Evolutionary conservation across 2,888 invertebrate species (phyloP).

Genomic region (Eupithecia inturbata): DNA sequence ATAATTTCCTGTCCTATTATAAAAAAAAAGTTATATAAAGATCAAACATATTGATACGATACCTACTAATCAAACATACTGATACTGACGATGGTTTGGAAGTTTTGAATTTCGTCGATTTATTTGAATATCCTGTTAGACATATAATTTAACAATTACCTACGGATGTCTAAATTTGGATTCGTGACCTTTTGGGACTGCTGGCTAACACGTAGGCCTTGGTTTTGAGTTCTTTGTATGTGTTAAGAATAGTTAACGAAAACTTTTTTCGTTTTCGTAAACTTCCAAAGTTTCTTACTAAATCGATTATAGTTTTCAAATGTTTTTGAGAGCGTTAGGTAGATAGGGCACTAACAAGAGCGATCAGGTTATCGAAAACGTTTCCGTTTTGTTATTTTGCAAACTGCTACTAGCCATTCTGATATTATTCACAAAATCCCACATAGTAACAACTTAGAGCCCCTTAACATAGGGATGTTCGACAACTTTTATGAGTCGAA

Average conservation of each 20-base stretch:
- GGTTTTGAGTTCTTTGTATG: not conserved
- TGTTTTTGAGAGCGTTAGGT: not conserved
- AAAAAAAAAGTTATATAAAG: not conserved
- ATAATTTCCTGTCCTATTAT: too few species aligned
- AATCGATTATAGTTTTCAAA: not conserved
- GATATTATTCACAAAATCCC: conserved; percentile 1
- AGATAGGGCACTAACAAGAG: not conserved
- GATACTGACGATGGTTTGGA: not conserved
- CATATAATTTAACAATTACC: not conserved
- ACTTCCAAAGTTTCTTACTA: not conserved
- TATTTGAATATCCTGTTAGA: not conserved
- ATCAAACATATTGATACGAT: not conserved
- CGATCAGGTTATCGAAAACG: not conserved
- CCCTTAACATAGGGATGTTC: conserved; percentile 11
- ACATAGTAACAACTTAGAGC: conserved; percentile 19
- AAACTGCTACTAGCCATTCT: not conserved
- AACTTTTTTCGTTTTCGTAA: not conserved
- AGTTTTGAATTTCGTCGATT: not conserved
- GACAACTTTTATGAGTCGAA: conserved; percentile 33
- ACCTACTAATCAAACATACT: not conserved
- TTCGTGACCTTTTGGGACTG: not conserved
- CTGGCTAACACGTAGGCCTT: not conserved
- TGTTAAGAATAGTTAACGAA: not conserved
- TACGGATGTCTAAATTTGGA: not conserved
- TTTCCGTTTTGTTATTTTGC: not conserved